Base-by-base conservation (phyloP, 1,140 invertebrate species). In the Bacillus rossius region DNA sequence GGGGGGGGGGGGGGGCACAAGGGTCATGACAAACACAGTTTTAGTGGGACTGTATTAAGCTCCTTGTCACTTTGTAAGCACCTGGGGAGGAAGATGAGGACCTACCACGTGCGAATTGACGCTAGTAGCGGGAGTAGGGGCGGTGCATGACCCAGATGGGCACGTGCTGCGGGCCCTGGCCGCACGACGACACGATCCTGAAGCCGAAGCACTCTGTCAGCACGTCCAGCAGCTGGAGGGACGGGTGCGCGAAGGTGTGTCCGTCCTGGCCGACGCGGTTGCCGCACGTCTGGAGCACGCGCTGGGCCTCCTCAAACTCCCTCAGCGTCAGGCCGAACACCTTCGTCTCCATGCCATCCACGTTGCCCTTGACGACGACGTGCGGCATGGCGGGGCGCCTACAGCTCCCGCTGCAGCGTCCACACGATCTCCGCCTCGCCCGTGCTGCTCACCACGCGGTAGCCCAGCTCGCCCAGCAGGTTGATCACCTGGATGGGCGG, bases 341-440 rank as follows among this genome's bases (percentile, higher is more conserved):
- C 17, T 58, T 54, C 26, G 64, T 65, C 42, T 67, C 62, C 14
- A 29, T 55, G 17, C 61, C 61, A 48, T 66, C 64, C 43, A 60
- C 50, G 29, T 55, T 64, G 19, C 63, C 65, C 51, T 68, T 68
- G 13, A 68, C 57, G n/a, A 65, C 60, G 16, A 68, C 25, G 53
- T 66, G 66, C 48, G 66, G 64, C 65, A 66, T 68, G 34, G n/a
- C 19, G 20, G 13, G 29, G 4, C 1, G n/a, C 20, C 48, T 42
- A 57, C 49, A 55, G 7, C 34, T 89, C 87, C 67, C 89, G 80
- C 69, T 88, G 83, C 72, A 91, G 75, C 23, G 88, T 92, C 88
- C 88, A 92, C 65, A 87, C 83, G 65, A 88, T 82, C 74, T 91
- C 88, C 14, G 82, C 75, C 69, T 91, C 88, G 20, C 88, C 88